phyloP scores from a whole-genome alignment of 2,797 vertebrate genomes.

The Enteromius radiatus region DNA sequence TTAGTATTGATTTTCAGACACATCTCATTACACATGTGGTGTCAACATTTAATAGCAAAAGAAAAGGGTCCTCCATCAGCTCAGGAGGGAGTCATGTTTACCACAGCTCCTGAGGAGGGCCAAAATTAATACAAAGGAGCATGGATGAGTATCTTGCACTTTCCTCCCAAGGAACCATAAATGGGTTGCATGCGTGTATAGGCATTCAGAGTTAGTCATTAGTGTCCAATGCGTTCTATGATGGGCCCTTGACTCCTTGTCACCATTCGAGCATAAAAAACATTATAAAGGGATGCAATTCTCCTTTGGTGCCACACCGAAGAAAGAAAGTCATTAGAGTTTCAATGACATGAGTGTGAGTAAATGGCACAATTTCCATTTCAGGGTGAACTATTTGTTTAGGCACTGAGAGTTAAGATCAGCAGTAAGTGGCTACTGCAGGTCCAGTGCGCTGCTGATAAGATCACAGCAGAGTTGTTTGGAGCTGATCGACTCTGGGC shows the following conservation, averaged over 20 bases:
- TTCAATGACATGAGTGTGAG: not conserved
- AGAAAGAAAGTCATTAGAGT: not conserved
- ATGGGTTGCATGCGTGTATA: too few relatives aligned
- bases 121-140: not conserved
- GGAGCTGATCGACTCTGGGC: conserved; percentile 40
- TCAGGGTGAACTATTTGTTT: not conserved
- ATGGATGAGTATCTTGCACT: not conserved
- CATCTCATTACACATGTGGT: conserved; percentile 46
- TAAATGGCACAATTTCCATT: not conserved
- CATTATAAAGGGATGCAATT: not conserved
- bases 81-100: conserved; percentile 7
- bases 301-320: not conserved
- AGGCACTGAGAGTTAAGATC: not conserved
- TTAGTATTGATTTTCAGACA: conserved; percentile 59
- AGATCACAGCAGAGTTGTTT: conserved; percentile 51
- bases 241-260: not conserved
- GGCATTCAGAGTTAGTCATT: not conserved
- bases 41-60: conserved; percentile 50
- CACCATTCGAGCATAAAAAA: not conserved
- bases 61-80: conserved; percentile 46
- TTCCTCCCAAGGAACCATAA: not conserved
- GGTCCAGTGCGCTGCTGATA: conserved; percentile 48
- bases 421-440: conserved; percentile 22
- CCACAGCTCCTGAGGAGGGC: conserved; percentile 18
- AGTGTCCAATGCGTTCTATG: not conserved